A percentile compares a stretch with the other conserved stretches of the same genome.
Evolutionary conservation across 2,797 vertebrate genomes (phyloP).

Genomic region (Rhynchonycteris naso): DNA sequence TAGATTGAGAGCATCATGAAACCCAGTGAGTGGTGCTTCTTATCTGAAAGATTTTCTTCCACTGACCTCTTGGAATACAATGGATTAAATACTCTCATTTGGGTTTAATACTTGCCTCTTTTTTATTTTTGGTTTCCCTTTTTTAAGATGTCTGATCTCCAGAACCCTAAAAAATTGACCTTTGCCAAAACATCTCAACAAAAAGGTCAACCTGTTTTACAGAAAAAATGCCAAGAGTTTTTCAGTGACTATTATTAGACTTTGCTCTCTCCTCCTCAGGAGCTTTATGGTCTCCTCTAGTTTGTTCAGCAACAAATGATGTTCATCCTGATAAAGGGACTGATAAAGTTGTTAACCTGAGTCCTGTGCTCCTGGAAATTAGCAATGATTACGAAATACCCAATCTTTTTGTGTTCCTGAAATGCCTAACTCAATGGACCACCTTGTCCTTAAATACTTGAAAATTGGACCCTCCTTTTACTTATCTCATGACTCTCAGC

Average conservation of each 20-base stretch:
- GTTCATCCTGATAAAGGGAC: background rate
- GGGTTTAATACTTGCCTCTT: background rate
- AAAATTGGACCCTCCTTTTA: background rate
- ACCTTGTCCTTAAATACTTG: background rate
- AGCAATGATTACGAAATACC: background rate
- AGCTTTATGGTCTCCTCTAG: background rate
- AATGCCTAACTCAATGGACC: background rate
- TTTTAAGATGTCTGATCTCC: background rate
- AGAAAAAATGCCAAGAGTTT: background rate
- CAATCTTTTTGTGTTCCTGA: background rate
- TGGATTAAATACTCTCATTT: background rate
- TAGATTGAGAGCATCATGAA: background rate
- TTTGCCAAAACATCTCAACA: background rate
- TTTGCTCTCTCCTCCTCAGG: background rate
- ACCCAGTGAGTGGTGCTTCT: background rate
- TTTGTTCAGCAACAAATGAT: background rate
- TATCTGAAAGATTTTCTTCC: background rate
- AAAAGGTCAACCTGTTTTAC: background rate
- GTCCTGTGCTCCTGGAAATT: background rate
- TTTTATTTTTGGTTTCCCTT: background rate
- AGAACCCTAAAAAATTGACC: background rate
- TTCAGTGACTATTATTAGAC: background rate
- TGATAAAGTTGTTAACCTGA: background rate
- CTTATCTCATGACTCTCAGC: background rate
- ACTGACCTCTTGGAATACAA: background rate